These are phyloP conservation scores for Sciurus vulgaris DNA, from an alignment of 2,797 vertebrate species.

Conservation along the genomic window DNA sequence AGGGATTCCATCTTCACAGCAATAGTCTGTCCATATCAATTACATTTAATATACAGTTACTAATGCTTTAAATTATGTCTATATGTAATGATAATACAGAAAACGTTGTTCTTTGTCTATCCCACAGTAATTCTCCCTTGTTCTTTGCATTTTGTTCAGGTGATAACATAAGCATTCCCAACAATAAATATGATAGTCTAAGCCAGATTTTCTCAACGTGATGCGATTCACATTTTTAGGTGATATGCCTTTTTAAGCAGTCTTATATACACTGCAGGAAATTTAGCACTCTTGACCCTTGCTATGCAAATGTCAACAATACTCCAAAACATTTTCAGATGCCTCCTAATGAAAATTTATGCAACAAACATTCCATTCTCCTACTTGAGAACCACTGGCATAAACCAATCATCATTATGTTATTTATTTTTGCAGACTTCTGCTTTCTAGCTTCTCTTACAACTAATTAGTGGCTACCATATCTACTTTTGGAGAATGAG, in stretches of 20 bases:
- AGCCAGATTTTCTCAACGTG: not conserved
- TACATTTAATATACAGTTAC: not conserved
- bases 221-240: not conserved
- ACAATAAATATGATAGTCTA: not conserved
- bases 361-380: not conserved
- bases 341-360: not conserved
- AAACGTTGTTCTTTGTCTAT: not conserved
- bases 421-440: not conserved
- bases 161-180: not conserved
- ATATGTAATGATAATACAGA: not conserved
- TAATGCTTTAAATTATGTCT: not conserved
- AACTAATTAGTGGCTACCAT: not conserved
- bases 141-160: not conserved
- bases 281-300: not conserved
- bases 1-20: not conserved
- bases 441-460: not conserved
- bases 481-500: not conserved
- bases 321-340: not conserved
- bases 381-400: not conserved
- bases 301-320: not conserved
- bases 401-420: not conserved
- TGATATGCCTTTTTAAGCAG: not conserved
- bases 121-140: not conserved
- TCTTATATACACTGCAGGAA: not conserved
- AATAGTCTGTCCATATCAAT: not conserved